Base-by-base conservation (phyloP, 2,888 invertebrate genomes). In the Labia minor region DNA sequence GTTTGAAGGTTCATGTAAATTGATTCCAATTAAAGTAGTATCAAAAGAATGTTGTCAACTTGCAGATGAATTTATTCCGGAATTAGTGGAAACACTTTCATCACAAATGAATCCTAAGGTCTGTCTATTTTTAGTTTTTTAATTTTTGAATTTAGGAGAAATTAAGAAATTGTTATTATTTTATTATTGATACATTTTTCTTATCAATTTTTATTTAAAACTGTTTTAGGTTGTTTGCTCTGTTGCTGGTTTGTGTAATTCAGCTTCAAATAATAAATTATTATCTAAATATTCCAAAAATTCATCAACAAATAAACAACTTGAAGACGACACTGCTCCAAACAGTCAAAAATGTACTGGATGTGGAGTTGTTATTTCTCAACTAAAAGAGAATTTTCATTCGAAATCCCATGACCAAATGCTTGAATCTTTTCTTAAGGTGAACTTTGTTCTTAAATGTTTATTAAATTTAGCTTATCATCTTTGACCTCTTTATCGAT, bases 41-140 rank as follows among this genome's bases (percentile, higher is more conserved):
- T 80, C 84, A 0, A 83, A 86, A 66, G 90, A 91, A 77, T 95
- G 94, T 75, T 84, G 85, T 69, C 86, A 85, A 73, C 72, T 94
- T 66, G 90, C 88, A 0, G 92, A 95, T 75, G 84, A 93, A 73
- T 93, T 90, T 75, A 87, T 92, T 65, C 91, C 92, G 0, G 91
- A 95, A 75, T 77, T 95, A 67, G 86, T 94, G 26, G 94, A 95
- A 75, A 90, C 92, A 0, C 78, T 95, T 63, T 87, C 91, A 1
- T 94, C 94, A 0, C 83, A 94, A 78, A 94, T 95, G 94, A 89
- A 95, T 79, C 93, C 94, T 0, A 87, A 89, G 75, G 85, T 87
- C 6, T 33, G 6, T 33, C 11, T 8, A 8, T 33, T 33, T 11
- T 33, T 33, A 33, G 37, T 33, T 33, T 33, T 33, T 33, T 33